Conservation (phyloP, 2,797 vertebrate species). For the Eulemur albifrons region DNA sequence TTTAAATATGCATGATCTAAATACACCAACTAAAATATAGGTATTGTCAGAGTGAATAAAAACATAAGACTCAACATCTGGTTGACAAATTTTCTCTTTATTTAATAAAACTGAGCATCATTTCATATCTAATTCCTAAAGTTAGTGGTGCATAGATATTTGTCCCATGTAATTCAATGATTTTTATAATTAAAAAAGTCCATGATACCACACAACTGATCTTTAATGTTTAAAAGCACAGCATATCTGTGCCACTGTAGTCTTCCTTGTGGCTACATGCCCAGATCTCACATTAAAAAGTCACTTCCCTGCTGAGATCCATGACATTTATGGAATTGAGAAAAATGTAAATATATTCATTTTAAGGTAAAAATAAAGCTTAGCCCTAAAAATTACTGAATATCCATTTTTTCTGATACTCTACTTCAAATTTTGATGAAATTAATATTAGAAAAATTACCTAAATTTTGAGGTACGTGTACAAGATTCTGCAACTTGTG, state of each 20-base stretch:
- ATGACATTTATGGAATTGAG: not conserved
- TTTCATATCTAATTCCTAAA: not conserved
- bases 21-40: not conserved
- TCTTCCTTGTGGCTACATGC: not conserved
- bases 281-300: conserved; percentile 8
- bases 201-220: not conserved
- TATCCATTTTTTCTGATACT: not conserved
- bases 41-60: not conserved
- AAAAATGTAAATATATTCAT: not conserved
- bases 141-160: not conserved
- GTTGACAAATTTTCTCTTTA: not conserved
- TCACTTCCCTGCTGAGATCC: conserved; percentile 36
- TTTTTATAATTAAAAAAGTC: not conserved
- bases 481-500: not conserved
- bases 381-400: not conserved
- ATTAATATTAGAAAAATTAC: not conserved
- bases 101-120: not conserved
- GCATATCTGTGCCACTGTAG: not conserved
- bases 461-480: not conserved
- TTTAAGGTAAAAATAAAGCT: not conserved
- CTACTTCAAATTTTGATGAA: not conserved
- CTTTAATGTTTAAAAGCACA: not conserved
- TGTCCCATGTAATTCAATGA: not conserved
- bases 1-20: not conserved
- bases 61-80: not conserved